phyloP scores from a whole-genome alignment of 1,140 invertebrate species.

The Hypsibius dujardini region DNA sequence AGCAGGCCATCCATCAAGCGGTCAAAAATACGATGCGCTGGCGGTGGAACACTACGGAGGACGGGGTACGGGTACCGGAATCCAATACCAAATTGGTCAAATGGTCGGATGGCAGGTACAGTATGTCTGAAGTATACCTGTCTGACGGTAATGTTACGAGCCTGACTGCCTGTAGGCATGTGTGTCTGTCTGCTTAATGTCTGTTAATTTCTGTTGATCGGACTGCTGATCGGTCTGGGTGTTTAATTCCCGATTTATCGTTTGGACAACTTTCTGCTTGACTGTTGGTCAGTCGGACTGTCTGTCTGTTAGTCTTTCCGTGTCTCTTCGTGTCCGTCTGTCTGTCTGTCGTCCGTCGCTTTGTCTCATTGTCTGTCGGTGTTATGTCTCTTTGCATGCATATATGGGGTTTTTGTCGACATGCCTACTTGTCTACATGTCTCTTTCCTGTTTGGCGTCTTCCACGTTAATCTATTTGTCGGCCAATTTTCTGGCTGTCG shows the following conservation, averaged over 20 bases:
- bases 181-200: neutral
- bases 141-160: no score
- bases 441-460: no score
- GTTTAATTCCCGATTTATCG: no score
- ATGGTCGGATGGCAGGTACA: conserved; percentile 77
- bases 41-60: conserved; percentile 65
- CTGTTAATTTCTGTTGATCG: neutral
- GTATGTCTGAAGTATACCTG: conserved; percentile 20
- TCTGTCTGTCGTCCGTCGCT: neutral
- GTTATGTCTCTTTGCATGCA: no score
- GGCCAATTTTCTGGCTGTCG: neutral
- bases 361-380: neutral
- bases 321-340: neutral
- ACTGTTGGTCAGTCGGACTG: no score
- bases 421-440: no score
- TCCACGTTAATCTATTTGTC: no score
- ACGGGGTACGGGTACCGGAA: conserved; percentile 64
- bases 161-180: no score
- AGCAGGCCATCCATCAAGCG: conserved; percentile 22
- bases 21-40: conserved; percentile 96
- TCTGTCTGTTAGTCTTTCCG: no score
- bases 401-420: no score
- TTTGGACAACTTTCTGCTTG: no score
- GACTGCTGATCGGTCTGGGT: no score
- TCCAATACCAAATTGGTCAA: conserved; percentile 85